Evolutionary conservation across 1,140 invertebrate genomes (phyloP), one percentile per base, ranked within the genome.

Genomic region (Bombus pascuorum): DNA sequence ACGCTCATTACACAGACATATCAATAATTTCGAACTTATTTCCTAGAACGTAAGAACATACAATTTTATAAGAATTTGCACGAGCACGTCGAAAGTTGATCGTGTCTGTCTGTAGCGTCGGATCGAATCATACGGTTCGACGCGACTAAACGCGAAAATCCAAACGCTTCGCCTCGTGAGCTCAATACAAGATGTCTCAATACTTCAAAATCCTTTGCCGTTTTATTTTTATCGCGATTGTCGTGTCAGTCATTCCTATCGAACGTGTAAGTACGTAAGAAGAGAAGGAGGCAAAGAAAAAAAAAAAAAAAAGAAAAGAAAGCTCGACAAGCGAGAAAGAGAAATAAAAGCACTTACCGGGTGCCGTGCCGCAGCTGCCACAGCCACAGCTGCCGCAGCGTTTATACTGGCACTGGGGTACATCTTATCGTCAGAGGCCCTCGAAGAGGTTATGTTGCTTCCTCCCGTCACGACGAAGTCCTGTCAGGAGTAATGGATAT

Each of bases 341-440:
- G 44, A 70, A 77, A 59, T 28, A 74, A 77, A 75, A 79, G 57
- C 76, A 92, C 94, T 94, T 95, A 96, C 96, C 95, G 96, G 96
- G 94, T 96, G 96, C 89, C 96, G 94, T 59, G 96, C 96, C 82
- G 95, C 96, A 92, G 96, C 96, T 91, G 96, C 96, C 88, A 95
- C 96, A 81, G 96, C 96, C 89, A 95, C 96, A 93, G 96, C 96
- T 93, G 96, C 96, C 70, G 88, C 87, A 86, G 96, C 96, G 92
- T 96, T 96, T 94, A 96, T 96, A 90, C 96, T 95, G 93, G 96
- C 95, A 93, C 94, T 96, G 59, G 96, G 95, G 91, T 96, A 96
- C 96, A 96, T 96, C 90, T 94, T 95, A 92, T 87, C 86, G 84
- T 80, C 78, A 81, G 39, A 78, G 72, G 32, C 57, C 82, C 70